phyloP scores from a whole-genome alignment of 1,140 invertebrate species.

The Helicoverpa armigera region DNA sequence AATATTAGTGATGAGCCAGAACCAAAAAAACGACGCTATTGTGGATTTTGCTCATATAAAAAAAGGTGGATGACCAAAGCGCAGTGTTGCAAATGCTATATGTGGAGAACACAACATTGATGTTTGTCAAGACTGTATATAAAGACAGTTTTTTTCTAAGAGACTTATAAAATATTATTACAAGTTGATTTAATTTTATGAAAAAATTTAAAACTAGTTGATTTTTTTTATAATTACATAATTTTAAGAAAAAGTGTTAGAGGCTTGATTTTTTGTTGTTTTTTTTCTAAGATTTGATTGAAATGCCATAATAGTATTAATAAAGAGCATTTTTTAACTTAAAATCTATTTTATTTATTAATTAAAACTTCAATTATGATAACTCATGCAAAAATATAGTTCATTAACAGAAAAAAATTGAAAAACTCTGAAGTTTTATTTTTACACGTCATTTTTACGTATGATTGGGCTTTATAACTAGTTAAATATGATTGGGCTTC shows the following conservation, averaged over 20 bases:
- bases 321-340: no score
- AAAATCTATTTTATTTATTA: conserved; percentile 43
- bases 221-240: no score
- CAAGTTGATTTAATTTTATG: conserved; percentile 45
- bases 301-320: no score
- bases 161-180: conserved; percentile 44
- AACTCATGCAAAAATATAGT: conserved; percentile 31
- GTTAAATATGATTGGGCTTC: conserved; percentile 28
- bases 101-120: no score
- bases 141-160: conserved; percentile 39
- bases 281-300: no score
- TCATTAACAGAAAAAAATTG: conserved; percentile 31
- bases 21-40: no score
- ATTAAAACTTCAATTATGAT: conserved; percentile 28
- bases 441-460: conserved; percentile 53
- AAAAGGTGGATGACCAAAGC: no score
- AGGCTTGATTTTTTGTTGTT: no score
- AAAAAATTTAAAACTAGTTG: conserved; percentile 45
- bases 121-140: conserved; percentile 44
- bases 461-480: conserved; percentile 45
- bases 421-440: conserved; percentile 20
- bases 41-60: no score
- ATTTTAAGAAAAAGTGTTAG: no score
- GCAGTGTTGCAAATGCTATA: no score
- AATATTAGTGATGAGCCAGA: no score